Percentiles rank a stretch among this genome's conserved stretches.
Conservation (phyloP, 2,888 invertebrate species). For the Mallateleia sp. region DNA sequence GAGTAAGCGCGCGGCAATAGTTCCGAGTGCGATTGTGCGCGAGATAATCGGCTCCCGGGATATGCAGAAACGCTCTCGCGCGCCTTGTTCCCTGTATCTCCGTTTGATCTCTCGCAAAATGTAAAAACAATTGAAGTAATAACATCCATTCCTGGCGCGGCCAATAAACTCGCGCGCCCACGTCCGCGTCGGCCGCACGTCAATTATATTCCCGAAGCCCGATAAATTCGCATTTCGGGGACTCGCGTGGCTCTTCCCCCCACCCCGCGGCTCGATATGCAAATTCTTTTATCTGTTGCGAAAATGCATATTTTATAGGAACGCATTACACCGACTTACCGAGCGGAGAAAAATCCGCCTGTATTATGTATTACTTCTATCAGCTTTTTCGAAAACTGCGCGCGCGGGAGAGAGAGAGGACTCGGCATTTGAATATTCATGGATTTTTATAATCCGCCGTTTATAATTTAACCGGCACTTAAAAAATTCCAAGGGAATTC, state of each 20-base stretch:
- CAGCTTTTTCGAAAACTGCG: slow-evolving; percentile 29
- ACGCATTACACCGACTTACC: slow-evolving; percentile 47
- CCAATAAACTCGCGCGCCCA: slow-evolving; percentile 78
- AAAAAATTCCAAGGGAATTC: slow-evolving; percentile 1
- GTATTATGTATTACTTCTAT: slow-evolving; percentile 50
- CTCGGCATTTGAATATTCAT: slow-evolving; percentile 52
- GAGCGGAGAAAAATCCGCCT: slow-evolving; percentile 39
- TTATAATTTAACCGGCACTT: slow-evolving; percentile 44
- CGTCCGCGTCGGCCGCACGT: slow-evolving; percentile 43
- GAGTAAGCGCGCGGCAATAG: slow-evolving; percentile 80
- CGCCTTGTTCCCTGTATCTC: slow-evolving; percentile 81
- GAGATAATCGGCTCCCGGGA: slow-evolving; percentile 85
- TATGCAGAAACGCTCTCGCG: slow-evolving; percentile 84
- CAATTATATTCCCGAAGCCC: too few relatives aligned
- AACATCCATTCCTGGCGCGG: too few relatives aligned
- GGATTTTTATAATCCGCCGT: slow-evolving; percentile 49
- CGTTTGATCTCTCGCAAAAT: slow-evolving; percentile 81
- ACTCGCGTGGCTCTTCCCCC: too few relatives aligned
- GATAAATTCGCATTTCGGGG: too few relatives aligned
- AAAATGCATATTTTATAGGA: slow-evolving; percentile 56
- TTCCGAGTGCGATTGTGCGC: slow-evolving; percentile 83
- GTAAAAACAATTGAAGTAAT: too few relatives aligned
- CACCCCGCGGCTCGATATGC: slow-evolving; percentile 55
- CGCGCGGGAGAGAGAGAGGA: slow-evolving; percentile 5
- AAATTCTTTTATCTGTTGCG: slow-evolving; percentile 53